phyloP scores from a whole-genome alignment of 2,888 invertebrate genomes.

The Druceiella hillmani region DNA sequence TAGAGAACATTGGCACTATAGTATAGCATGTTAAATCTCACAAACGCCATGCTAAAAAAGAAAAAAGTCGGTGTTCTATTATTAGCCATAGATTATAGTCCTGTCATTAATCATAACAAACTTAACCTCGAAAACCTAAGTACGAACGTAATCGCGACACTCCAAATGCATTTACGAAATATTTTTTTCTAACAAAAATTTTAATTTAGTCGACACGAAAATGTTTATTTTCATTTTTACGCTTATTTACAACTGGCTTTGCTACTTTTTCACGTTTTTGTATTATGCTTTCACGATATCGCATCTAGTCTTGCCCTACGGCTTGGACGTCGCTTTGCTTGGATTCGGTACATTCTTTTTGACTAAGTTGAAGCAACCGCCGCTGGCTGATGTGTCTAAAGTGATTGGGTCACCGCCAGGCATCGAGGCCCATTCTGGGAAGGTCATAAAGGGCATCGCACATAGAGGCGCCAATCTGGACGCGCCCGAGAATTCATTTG shows the following conservation, averaged over 20 bases:
- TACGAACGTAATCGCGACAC: neutral
- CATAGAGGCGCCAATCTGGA: conserved; percentile 72
- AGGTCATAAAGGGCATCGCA: conserved; percentile 58
- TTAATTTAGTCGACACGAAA: conserved; percentile 36
- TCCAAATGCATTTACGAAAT: too few relatives aligned
- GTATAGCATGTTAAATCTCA: too few relatives aligned
- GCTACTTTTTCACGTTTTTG: conserved; percentile 30
- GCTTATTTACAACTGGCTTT: conserved; percentile 31
- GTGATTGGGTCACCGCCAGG: conserved; percentile 53
- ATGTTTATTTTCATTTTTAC: too few relatives aligned
- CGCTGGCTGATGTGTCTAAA: conserved; percentile 36
- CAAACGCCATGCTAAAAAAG: too few relatives aligned
- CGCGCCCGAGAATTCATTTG: conserved; percentile 75
- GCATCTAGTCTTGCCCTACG: conserved; percentile 40
- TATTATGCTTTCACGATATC: conserved; percentile 32
- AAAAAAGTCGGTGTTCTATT: too few relatives aligned
- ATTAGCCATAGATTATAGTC: too few relatives aligned
- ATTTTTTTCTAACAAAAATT: conserved; percentile 18
- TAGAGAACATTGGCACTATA: too few relatives aligned
- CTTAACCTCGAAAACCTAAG: neutral
- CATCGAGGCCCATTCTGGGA: conserved; percentile 37
- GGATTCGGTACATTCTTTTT: conserved; percentile 37
- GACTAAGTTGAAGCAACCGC: conserved; percentile 37
- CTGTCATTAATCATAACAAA: too few relatives aligned
- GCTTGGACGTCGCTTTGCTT: conserved; percentile 37